Evolutionary conservation across 2,888 invertebrate species (phyloP).

Genomic region (Protophormia terraenovae): DNA sequence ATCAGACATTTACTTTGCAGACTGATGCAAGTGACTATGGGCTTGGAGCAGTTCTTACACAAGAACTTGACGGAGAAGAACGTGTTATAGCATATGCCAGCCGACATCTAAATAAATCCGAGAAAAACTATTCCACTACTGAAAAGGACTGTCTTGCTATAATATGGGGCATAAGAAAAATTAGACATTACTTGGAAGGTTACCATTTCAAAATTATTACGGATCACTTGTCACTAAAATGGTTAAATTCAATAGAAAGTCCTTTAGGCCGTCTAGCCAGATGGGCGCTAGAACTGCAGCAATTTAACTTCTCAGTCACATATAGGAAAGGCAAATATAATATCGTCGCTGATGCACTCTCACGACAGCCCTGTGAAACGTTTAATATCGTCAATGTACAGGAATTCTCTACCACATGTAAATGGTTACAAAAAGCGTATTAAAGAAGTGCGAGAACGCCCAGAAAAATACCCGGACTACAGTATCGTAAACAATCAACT

Average conservation of each 20-base stretch:
- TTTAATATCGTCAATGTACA: not conserved
- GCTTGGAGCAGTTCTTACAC: constrained; percentile 36
- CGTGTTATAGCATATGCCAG: constrained; percentile 40
- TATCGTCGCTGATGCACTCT: constrained; percentile 30
- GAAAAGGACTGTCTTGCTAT: constrained; percentile 41
- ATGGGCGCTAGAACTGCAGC: constrained; percentile 48
- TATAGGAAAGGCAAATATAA: constrained; percentile 30
- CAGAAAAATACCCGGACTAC: constrained; percentile 8
- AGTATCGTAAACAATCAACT: not conserved
- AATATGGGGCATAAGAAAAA: constrained; percentile 16
- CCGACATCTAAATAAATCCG: constrained; percentile 12
- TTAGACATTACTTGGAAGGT: constrained; percentile 4
- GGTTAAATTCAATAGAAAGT: constrained; percentile 39
- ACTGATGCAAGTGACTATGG: constrained; percentile 41
- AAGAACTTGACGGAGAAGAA: constrained; percentile 21
- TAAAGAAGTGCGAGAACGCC: not conserved
- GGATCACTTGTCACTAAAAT: constrained; percentile 10
- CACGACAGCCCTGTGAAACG: not conserved
- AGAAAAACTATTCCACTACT: constrained; percentile 29
- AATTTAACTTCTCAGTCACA: constrained; percentile 13
- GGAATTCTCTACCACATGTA: not conserved
- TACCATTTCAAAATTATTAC: constrained; percentile 14
- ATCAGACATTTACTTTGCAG: not conserved
- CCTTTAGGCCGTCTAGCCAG: constrained; percentile 29
- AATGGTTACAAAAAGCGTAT: not conserved